Evolutionary conservation across 2,888 invertebrate genomes (phyloP).

Genomic region (Stenodera caucasica): DNA sequence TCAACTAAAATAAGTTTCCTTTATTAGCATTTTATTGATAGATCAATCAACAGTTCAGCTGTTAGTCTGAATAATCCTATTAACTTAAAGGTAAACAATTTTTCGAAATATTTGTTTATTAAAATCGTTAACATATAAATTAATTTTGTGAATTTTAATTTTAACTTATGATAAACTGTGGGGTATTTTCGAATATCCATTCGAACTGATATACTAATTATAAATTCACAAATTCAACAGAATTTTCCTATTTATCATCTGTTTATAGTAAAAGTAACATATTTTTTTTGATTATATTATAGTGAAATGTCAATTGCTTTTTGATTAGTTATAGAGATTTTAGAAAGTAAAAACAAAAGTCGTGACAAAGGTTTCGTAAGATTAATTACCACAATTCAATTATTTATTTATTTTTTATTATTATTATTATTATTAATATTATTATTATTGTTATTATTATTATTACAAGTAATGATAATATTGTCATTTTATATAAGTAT

Average conservation of each 20-base stretch:
- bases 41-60: slow-evolving; percentile 19
- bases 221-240: no score
- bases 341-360: slow-evolving; percentile 3
- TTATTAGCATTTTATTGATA: no score
- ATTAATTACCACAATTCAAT: background rate
- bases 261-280: background rate
- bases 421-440: no score
- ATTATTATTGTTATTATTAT: no score
- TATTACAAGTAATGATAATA: no score
- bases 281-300: background rate
- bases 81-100: slow-evolving; percentile 27
- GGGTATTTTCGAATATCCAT: slow-evolving; percentile 23
- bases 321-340: slow-evolving; percentile 3
- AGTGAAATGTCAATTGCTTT: background rate
- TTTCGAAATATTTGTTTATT: slow-evolving; percentile 9
- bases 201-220: no score
- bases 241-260: no score
- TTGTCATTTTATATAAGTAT: no score
- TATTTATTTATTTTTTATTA: no score
- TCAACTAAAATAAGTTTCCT: no score
- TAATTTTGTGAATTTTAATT: slow-evolving; percentile 8
- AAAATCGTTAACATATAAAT: background rate
- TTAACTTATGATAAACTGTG: slow-evolving; percentile 18
- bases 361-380: background rate
- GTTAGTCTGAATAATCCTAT: slow-evolving; percentile 22